Base-by-base conservation (phyloP, 2,113 vertebrate species). In the Papio anubis region DNA sequence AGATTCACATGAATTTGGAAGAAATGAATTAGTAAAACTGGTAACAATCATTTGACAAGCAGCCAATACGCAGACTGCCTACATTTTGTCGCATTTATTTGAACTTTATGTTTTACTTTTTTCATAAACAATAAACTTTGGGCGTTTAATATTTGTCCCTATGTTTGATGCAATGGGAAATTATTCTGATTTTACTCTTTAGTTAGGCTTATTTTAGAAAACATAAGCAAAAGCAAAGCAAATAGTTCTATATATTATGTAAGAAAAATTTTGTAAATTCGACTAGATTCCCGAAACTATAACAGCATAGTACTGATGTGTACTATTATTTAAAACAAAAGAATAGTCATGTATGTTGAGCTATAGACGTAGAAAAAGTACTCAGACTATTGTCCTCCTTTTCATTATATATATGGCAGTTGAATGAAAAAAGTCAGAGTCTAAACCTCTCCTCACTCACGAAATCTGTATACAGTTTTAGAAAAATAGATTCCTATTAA, bases 361-460 rank as follows among this genome's bases (percentile, higher is more conserved):
- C 88, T 64, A 96, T 78, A 94, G n/a, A 97, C 80, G 93, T 96
- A 97, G 72, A 92, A 38, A 50, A 98, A 92, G 92, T 95, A 84
- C 84, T 97, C 93, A 94, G 92, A 68, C 95, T 93, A 97, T 97
- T 92, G 89, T 97, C 95, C 98, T 98, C 96, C 97, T 96, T 98
- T 90, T 96, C 27, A 92, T 82, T 73, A 86, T 96, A 70, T 95
- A 97, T 95, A 98, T 0, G 48, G 85, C 1, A 66, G 68, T 88
- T 96, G 94, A 98, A 97, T 96, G 52, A 90, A 94, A 97, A 94
- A 25, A 35, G 20, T 45, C 50, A 68, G 23, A 48, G 45, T 84
- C n/a, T 93, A 92, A 97, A 97, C 45, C 3, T 72, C 50, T 50
- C 25, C 23, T 59, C 57, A 64, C 81, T 43, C 35, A 96, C 32